Evolutionary conservation across 2,888 invertebrate species (phyloP), one percentile per base, ranked within the genome.

Genomic region (Myopa testacea): DNA sequence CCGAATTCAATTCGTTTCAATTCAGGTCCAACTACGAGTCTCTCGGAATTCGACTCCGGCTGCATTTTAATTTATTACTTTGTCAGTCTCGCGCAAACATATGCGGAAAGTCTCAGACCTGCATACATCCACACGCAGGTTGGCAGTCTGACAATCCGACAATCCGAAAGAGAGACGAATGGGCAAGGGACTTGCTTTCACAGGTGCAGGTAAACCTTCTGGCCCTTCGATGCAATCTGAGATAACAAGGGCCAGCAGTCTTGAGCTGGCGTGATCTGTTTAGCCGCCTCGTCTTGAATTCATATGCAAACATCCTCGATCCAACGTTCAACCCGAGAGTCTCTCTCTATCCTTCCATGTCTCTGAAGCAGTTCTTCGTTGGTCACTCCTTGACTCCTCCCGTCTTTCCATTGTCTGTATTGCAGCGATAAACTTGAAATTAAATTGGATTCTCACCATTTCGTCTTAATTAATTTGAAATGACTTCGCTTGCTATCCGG

Each of bases 401-500:
- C 3, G 34, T 26, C 34, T 38, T 26, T 38, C 45, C 4, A 40
- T 69, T 8, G 19, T 40, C 72, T 60, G 67, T 52, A 58, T 60
- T 55, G 52, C 45, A 60, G 71, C 68, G 76, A 76, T 72, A 78
- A 79, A 79, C 81, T 82, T 75, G 75, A 81, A 82, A 81, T 81
- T 80, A 80, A 84, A 84, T 82, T 82, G 79, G 81, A 83, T 81
- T 82, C 82, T 82, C 82, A 82, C 80, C 81, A 79, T 81, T 82
- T 84, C 82, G 82, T 84, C 83, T 83, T 83, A 84, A 83, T 84
- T 84, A 84, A 83, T 83, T 84, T 81, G 82, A 81, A 83, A 82
- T 81, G 82, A 82, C 81, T 82, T 81, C 79, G 10, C 37, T 58
- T 58, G n/a, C 58, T 37, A 37, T 19, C 37, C 55, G 7, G 34